These are phyloP conservation scores for Ceratina calcarata DNA, from an alignment of 1,140 invertebrate species.

Conservation along the genomic window DNA sequence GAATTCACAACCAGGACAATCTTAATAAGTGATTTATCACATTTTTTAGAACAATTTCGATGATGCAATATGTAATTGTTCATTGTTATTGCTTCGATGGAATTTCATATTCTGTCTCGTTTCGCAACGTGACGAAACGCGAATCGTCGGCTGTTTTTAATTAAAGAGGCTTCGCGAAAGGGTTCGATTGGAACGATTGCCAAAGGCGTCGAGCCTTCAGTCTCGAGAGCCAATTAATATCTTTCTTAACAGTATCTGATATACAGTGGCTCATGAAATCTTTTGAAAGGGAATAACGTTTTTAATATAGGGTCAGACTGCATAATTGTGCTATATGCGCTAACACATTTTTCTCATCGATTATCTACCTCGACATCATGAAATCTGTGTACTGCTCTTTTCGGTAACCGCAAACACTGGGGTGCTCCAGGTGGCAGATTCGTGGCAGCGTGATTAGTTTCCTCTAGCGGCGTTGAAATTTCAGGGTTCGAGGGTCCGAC, in stretches of 20 bases:
- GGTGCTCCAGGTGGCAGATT: neutral
- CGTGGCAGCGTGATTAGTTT: constrained; percentile 23
- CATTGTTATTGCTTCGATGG: neutral
- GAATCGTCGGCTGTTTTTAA: neutral
- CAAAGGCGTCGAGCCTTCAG: neutral
- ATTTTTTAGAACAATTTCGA: too few species aligned
- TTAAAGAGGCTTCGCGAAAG: constrained; percentile 15
- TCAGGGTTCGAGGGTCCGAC: neutral
- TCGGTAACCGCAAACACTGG: neutral
- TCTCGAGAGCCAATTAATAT: neutral
- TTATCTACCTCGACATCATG: too few species aligned
- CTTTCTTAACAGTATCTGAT: neutral
- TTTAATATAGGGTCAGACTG: too few species aligned
- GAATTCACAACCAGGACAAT: too few species aligned
- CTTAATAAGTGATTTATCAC: too few species aligned
- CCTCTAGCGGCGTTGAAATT: constrained; percentile 29
- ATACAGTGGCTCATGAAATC: too few species aligned
- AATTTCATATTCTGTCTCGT: constrained; percentile 5
- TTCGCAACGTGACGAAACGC: neutral
- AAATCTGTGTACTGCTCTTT: neutral
- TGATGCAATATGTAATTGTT: too few species aligned
- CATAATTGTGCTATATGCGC: too few species aligned
- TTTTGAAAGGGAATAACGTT: too few species aligned
- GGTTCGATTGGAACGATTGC: constrained; percentile 9
- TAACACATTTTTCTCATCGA: too few species aligned